Evolutionary conservation across 2,888 invertebrate species (phyloP), one percentile per base, ranked within the genome.

Genomic region (Stenchaetothrips biformis): DNA sequence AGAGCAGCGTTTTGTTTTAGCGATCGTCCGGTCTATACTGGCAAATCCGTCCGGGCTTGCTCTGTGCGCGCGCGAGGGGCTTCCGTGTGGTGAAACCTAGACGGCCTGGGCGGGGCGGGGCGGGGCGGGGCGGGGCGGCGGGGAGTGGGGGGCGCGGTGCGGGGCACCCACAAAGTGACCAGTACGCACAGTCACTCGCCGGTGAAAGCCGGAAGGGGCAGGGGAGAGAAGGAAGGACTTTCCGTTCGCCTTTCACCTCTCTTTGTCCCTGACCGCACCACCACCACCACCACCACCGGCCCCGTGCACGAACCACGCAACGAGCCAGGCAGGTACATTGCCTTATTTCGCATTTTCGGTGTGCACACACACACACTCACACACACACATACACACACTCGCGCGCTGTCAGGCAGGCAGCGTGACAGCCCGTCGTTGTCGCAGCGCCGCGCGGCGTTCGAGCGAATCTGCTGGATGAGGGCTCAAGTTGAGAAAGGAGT

Each of bases 401-500:
- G 4, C 37, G 4, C 37, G 37, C 37, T 37, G 37, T 37, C 37
- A 37, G 37, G 37, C 37, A 37, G 37, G 37, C 53, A 18, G 18
- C 53, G 16, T 53, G 53, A 53, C 53, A 53, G 53, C 53, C 16
- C 18, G 53, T 11, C 18, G 53, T 53, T 4, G 53, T 67, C 21
- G 67, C 21, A 18, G 13, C 53, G 53, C 53, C 53, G 53, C 53
- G 53, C 67, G 67, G 67, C 25, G 67, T 74, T 74, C 67, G 67
- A 74, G 67, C 25, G 67, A 74, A 74, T 74, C 21, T 74, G 67
- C n/a, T 67, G 67, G 67, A n/a, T 74, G 25, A 25, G 67, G 67
- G 59, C 53, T 53, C 53, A 53, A 53, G 53, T 53, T 53, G 53
- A 53, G 53, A 53, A 53, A 53, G 53, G 53, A 53, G 53, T 53